A percentile compares a stretch with the other conserved stretches of the same genome.
Evolutionary conservation across 2,797 vertebrate species (phyloP).

Genomic region (Leucoraja ocellata): DNA sequence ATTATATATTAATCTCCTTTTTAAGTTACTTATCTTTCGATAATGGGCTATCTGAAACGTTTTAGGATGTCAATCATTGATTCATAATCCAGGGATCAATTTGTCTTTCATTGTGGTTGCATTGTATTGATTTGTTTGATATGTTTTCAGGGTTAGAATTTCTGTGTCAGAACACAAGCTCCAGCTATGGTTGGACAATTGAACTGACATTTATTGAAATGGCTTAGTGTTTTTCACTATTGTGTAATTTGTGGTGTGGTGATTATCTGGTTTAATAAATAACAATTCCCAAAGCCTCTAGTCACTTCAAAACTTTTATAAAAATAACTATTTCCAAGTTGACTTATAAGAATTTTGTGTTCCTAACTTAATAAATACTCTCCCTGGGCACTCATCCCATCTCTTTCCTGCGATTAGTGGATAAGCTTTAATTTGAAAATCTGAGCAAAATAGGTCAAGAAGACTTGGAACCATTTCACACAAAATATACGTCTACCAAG

Average conservation of each 20-base stretch:
- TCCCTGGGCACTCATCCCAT: not conserved
- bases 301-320: not conserved
- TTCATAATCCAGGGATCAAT: not conserved
- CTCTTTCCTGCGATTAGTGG: not conserved
- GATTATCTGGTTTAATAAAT: constrained; percentile 10
- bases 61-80: not conserved
- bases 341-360: not conserved
- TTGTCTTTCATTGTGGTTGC: not conserved
- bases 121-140: constrained; percentile 19
- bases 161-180: not conserved
- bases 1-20: not conserved
- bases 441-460: not conserved
- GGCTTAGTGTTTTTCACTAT: not conserved
- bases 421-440: not conserved
- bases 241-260: not conserved
- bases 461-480: not conserved
- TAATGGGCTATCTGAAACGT: not conserved
- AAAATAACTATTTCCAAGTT: not conserved
- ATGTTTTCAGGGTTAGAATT: constrained; percentile 16
- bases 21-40: not conserved
- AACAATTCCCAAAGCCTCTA: not conserved
- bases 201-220: not conserved
- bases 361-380: not conserved
- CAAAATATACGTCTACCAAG: not conserved
- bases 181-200: not conserved